Evolutionary conservation across 1,140 invertebrate species (phyloP).

Genomic region (Solenopsis fugax): DNA sequence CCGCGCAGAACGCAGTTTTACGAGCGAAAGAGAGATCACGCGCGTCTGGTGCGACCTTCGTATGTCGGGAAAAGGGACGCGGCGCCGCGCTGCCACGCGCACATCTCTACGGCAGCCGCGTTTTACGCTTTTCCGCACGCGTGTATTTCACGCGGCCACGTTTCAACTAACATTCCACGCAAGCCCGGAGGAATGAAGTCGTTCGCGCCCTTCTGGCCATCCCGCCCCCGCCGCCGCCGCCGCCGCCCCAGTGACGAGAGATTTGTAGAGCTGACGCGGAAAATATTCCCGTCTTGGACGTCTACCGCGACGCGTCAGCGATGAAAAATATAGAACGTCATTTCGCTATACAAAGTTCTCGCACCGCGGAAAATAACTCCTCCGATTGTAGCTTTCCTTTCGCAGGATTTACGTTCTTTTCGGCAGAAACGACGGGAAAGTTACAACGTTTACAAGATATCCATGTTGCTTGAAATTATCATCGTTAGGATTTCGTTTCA

Average conservation of each 20-base stretch:
- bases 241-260: conserved; percentile 73
- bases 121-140: conserved; percentile 62
- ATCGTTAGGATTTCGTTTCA: not conserved
- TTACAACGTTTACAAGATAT: not conserved
- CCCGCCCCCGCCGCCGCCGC: conserved; percentile 67
- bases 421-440: not conserved
- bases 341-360: not conserved
- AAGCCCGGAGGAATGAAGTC: conserved; percentile 81
- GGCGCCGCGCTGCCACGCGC: not conserved
- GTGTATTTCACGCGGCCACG: conserved; percentile 62
- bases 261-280: conserved; percentile 75
- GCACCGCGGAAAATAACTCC: conserved; percentile 62
- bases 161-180: conserved; percentile 85
- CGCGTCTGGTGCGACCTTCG: conserved; percentile 5
- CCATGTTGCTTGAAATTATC: not conserved
- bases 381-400: conserved; percentile 18
- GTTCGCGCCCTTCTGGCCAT: conserved; percentile 69
- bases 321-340: conserved; percentile 48
- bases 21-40: conserved; percentile 41
- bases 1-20: conserved; percentile 49
- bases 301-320: conserved; percentile 18
- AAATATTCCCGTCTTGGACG: conserved; percentile 64
- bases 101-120: conserved; percentile 36
- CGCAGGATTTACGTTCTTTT: conserved; percentile 5
- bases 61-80: conserved; percentile 27